Conservation (phyloP, 2,888 invertebrate genomes). For the Ormyrus nitidulus region DNA sequence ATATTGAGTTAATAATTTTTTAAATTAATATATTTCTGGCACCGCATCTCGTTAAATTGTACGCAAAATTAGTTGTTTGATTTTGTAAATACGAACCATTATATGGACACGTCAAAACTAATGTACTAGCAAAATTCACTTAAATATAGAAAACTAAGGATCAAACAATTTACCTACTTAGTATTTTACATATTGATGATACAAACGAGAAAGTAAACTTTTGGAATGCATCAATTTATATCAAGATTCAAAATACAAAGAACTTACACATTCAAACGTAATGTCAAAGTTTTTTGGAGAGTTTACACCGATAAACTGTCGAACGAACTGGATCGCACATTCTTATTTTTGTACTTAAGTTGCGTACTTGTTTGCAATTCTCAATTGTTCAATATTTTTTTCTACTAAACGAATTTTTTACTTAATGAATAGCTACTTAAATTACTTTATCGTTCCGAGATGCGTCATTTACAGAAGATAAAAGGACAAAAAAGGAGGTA, state of each 20-base stretch:
- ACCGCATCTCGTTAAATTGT: not conserved
- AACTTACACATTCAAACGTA: conserved; percentile 10
- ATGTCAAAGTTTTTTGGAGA: not conserved
- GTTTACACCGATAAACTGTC: not conserved
- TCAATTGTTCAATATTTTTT: conserved; percentile 9
- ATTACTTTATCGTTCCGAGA: conserved; percentile 6
- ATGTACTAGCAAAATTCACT: conserved; percentile 9
- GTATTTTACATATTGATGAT: conserved; percentile 12
- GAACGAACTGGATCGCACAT: conserved; percentile 26
- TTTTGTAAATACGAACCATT: conserved; percentile 21
- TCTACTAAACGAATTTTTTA: conserved; percentile 24
- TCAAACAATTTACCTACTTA: conserved; percentile 20
- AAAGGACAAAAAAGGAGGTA: conserved; percentile 1
- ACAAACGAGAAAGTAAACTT: conserved; percentile 1
- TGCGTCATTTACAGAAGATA: not conserved
- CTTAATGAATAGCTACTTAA: conserved; percentile 18
- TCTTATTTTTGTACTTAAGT: conserved; percentile 33
- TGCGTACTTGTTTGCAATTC: not conserved
- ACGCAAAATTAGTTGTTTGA: conserved; percentile 20
- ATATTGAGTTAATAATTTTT: not conserved
- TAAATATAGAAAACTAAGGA: not conserved
- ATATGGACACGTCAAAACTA: not conserved
- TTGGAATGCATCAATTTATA: not conserved
- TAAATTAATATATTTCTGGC: no score
- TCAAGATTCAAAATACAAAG: not conserved